A percentile compares a stretch with the other conserved stretches of the same genome.
Evolutionary conservation across 2,888 invertebrate species (phyloP).

Genomic region (Ischnus inquisitorius): DNA sequence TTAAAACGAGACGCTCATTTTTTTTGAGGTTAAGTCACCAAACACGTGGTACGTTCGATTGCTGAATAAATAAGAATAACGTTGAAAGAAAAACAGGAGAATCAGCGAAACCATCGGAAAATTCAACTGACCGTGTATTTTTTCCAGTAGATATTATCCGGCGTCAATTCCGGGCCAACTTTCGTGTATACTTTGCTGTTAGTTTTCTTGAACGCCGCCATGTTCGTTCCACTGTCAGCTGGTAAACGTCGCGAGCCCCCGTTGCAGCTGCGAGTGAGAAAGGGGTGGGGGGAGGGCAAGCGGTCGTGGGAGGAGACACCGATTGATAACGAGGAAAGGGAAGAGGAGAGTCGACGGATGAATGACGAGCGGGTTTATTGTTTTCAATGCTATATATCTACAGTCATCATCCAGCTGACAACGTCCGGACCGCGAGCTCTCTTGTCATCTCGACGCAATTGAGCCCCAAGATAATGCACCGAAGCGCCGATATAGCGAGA

Average conservation of each 20-base stretch:
- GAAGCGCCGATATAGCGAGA: no score
- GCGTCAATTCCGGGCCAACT: constrained; percentile 89
- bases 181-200: constrained; percentile 90
- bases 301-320: background rate
- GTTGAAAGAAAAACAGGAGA: background rate
- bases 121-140: constrained; percentile 91
- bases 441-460: no score
- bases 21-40: constrained; percentile 40
- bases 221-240: constrained; percentile 76
- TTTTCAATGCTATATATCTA: constrained; percentile 15
- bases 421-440: background rate
- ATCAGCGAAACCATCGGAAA: background rate
- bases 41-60: constrained; percentile 42
- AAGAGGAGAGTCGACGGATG: constrained; percentile 1
- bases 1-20: no score
- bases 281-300: no score
- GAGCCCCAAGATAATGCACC: no score
- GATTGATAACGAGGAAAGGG: background rate
- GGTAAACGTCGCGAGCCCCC: constrained; percentile 1
- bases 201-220: constrained; percentile 90
- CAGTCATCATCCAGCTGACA: constrained; percentile 3
- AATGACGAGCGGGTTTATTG: constrained; percentile 25
- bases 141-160: constrained; percentile 95
- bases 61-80: background rate
- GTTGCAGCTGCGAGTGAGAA: background rate